phyloP scores from a whole-genome alignment of 2,888 invertebrate genomes.

The Temnothorax ravouxi region DNA sequence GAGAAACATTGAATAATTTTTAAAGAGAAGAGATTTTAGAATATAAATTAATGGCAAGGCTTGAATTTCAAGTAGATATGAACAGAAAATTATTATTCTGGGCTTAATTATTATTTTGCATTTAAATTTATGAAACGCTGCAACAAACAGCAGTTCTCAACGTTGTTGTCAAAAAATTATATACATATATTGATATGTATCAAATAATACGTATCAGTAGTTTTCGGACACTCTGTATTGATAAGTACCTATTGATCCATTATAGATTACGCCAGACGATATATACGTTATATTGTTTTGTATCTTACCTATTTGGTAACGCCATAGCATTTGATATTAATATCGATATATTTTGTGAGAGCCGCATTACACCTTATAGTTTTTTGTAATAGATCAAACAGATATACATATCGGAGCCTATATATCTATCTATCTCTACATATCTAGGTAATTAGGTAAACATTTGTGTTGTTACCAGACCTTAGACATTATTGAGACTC shows the following conservation, averaged over 20 bases:
- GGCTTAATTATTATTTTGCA: neutral
- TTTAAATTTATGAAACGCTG: neutral
- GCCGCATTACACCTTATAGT: constrained; percentile 83
- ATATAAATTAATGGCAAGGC: neutral
- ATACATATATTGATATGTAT: neutral
- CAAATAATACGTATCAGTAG: neutral
- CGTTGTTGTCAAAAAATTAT: neutral
- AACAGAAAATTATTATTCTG: neutral
- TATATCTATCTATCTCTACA: constrained; percentile 75
- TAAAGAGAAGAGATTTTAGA: neutral
- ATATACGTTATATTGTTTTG: constrained; percentile 81
- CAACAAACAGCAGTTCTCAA: neutral
- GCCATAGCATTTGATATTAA: constrained; percentile 84
- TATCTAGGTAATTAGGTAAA: constrained; percentile 78
- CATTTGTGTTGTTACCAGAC: constrained; percentile 75
- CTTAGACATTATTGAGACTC: constrained; percentile 75
- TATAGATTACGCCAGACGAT: constrained; percentile 78
- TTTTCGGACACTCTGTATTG: constrained; percentile 59
- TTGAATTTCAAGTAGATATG: too few species aligned
- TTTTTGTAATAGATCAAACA: constrained; percentile 84
- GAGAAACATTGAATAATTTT: neutral
- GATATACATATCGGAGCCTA: constrained; percentile 79
- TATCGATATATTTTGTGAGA: constrained; percentile 85
- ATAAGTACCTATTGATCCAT: constrained; percentile 79
- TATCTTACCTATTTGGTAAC: constrained; percentile 81